Base-by-base conservation (phyloP, 2,888 invertebrate genomes). In the Geotrupes spiniger region DNA sequence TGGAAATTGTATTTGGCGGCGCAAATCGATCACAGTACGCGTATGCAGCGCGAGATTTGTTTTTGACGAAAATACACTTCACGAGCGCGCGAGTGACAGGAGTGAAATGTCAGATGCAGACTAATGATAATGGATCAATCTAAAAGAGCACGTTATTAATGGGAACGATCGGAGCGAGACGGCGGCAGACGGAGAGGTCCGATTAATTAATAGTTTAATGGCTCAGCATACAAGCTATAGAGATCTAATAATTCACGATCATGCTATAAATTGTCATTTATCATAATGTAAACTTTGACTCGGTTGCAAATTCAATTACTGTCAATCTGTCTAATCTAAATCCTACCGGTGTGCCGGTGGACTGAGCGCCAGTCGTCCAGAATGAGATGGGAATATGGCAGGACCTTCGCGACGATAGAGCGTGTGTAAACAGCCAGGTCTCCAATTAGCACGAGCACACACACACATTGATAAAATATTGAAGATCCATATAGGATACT, bases 261-360 rank as follows among this genome's bases (percentile, higher is more conserved):
- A 64, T 53, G 63, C 63, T 64, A 65, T 63, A 68, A 69, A 69
- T 68, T 68, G 66, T 68, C 69, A 70, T 70, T 69, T 69, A 70
- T 70, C 70, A 69, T 68, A 69, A 69, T 69, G 67, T 66, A 68
- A 68, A 70, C 67, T 69, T 69, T 65, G 67, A 68, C 66, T 70
- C 65, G 58, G 63, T 65, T 62, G 63, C 68, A 69, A 69, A 71
- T 70, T 70, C 69, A 70, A 71, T 70, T 70, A 70, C 67, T 66
- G 65, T 63, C 67, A 65, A 66, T 66, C 65, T 59, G 57, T 60
- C 58, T 59, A 59, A 54, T 55, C 54, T 55, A 56, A 54, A 53
- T 57, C 56, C 58, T 40, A 44, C 51, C 51, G 42, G 46, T 8
- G 9, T 33, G 33, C 46, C 49, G 46, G 46, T 54, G 52, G 49